phyloP scores from a whole-genome alignment of 2,113 vertebrate species.

The Apodemus speciosus region DNA sequence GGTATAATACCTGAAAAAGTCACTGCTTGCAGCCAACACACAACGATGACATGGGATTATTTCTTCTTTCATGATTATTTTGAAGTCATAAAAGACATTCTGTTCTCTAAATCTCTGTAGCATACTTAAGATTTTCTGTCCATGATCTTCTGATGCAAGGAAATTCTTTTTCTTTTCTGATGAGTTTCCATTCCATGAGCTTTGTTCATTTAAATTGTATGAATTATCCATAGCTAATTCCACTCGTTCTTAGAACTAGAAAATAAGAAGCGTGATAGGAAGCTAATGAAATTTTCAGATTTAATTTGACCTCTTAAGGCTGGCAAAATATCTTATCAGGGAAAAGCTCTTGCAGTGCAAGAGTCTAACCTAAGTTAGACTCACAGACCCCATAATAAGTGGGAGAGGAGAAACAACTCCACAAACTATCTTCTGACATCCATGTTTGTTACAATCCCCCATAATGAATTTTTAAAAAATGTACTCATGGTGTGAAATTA shows the following conservation, averaged over 20 bases:
- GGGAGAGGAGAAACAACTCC: background rate
- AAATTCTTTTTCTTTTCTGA: slow-evolving; percentile 87
- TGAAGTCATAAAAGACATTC: slow-evolving; percentile 94
- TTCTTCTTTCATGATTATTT: slow-evolving; percentile 91
- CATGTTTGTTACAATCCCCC: background rate
- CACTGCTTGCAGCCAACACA: slow-evolving; percentile 96
- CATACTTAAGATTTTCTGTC: slow-evolving; percentile 91
- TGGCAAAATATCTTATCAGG: background rate
- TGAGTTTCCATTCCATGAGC: slow-evolving; percentile 86
- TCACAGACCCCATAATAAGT: background rate
- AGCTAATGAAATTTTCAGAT: slow-evolving; percentile 13
- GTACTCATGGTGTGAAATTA: slow-evolving; percentile 30
- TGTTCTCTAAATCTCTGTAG: slow-evolving; percentile 93
- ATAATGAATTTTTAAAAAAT: background rate
- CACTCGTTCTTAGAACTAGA: slow-evolving; percentile 76
- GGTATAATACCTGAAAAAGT: slow-evolving; percentile 95
- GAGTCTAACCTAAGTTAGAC: background rate
- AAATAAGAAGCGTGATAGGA: slow-evolving; percentile 65
- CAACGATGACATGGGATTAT: slow-evolving; percentile 95
- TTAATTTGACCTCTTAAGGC: background rate
- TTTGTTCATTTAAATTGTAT: slow-evolving; percentile 79
- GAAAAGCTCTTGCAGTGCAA: background rate
- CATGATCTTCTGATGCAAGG: slow-evolving; percentile 91
- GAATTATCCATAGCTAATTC: slow-evolving; percentile 86
- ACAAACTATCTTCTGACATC: background rate